Base-by-base conservation (phyloP, 35 echinoderm and acorn worm genomes). In the Nesometra sesokonis region DNA sequence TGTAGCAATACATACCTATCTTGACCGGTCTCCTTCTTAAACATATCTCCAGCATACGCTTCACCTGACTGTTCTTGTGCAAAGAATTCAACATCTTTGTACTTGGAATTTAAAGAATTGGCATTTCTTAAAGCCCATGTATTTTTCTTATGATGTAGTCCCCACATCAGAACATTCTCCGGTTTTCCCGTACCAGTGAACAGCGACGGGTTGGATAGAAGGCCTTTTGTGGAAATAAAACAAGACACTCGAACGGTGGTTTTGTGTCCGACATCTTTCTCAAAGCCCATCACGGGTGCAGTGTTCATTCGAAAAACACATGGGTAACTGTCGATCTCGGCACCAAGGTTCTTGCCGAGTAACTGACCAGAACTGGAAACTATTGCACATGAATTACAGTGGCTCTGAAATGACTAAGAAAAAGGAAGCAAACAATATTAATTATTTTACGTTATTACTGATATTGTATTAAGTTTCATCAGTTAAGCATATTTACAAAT, bases 341-440 rank as follows among this genome's bases (percentile, higher is more conserved):
- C 30, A 37, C 89, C 89, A 0, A 78, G 84, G 7, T 33, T 35
- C 4, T 36, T 81, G 84, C 85, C 85, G 19, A 86, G 27, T 21
- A 91, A 40, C 46, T 91, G 89, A 27, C 89, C 89, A 17, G 89
- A 91, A 9, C 84, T 91, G 5, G 89, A 91, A n/a, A 91, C 89
- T 19, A 91, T 31, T 40, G 89, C 84, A 78, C 89, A 91, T 77
- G 82, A 38, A 17, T 38, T 81, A 78, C 89, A 91, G 34, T 77
- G 89, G 23, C 47, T 57, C 8, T 85, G 29, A 36, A 91, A 79
- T 30, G 81, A 82, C 89, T 91, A 33, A 77, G 35, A 89, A 77
- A 76, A 29, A 84, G 0, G 47, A 78, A 78, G 27, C 27, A 8
- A 30, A 5, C 31, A 78, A 32, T 9, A 43, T 43, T 43, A 7